Conservation (phyloP, 2,888 invertebrate species). For the Troides oblongomaculatus region DNA sequence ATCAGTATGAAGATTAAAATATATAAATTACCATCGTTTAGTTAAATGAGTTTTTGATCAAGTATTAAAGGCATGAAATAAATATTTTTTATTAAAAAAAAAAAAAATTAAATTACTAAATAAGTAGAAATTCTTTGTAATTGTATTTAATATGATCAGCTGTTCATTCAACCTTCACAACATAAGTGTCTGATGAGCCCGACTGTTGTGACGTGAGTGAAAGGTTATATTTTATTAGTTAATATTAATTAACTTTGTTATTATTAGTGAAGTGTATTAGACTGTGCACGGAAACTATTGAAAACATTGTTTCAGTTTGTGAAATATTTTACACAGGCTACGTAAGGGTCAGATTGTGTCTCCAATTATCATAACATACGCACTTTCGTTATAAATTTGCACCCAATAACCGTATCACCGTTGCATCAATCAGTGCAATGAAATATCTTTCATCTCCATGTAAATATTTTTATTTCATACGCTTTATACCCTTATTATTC, state of each 20-base stretch:
- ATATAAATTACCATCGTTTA: too few species aligned
- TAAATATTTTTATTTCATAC: background rate
- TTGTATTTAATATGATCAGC: constrained; percentile 38
- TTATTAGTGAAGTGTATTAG: background rate
- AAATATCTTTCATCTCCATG: background rate
- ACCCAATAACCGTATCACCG: background rate
- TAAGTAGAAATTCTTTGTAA: background rate
- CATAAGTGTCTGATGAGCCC: constrained; percentile 26
- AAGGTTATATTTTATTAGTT: constrained; percentile 26
- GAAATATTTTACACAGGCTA: constrained; percentile 6
- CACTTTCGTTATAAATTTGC: constrained; percentile 16
- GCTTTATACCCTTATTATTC: too few species aligned
- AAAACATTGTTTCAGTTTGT: constrained; percentile 10
- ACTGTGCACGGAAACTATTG: constrained; percentile 1
- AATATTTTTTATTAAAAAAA: background rate
- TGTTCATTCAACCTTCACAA: constrained; percentile 41
- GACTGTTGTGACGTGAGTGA: constrained; percentile 23
- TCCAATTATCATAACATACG: constrained; percentile 14
- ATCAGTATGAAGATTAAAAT: too few species aligned
- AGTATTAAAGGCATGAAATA: background rate
- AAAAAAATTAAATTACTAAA: background rate
- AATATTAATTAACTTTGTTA: background rate
- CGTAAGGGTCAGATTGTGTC: constrained; percentile 7
- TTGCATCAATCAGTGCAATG: too few species aligned
- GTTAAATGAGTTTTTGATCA: background rate